Evolutionary conservation across 2,888 invertebrate genomes (phyloP), one percentile per base, ranked within the genome.

Genomic region (Patella pellucida): DNA sequence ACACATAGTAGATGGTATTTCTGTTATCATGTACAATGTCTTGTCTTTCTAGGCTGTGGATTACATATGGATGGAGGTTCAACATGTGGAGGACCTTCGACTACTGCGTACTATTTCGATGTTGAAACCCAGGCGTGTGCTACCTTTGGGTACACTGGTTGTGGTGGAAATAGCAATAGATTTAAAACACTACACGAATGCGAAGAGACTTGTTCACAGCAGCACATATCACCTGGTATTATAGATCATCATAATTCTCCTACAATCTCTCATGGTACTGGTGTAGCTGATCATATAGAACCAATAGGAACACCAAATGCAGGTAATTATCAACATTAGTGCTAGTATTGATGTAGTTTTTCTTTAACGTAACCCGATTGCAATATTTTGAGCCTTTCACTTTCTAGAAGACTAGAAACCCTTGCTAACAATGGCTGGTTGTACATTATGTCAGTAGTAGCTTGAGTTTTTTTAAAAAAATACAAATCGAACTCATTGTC

Each of bases 231-330:
- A 62, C 62, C 62, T 23, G 62, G 62, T 62, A 62, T 62, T 12
- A 62, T 62, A 62, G 62, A 62, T 62, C 62, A 62, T 3, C 62
- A 62, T 23, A 62, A 62, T 62, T 11, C 19, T 23, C 62, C 62
- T 12, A 41, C 62, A 62, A 14, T 62, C 14, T 62, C 62, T 12
- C 62, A 62, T 62, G 62, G 62, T 12, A 19, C 11, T 62, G 19
- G 19, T 62, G 19, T 23, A 12, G 19, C 23, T 12, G 62, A 62
- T 62, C 62, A 23, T 62, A 62, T 62, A 23, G 62, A 62, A 62
- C 62, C 62, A 62, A 23, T 62, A 12, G 62, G 62, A 62, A 62
- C 62, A 62, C 23, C 41, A 41, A 41, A 4, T 41, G 9, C 41
- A 41, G 41, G 41, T 41, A 9, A 41, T 41, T 9, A 41, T 41